Conservation (phyloP, 2,113 vertebrate genomes). For the Burhinus bistriatus region DNA sequence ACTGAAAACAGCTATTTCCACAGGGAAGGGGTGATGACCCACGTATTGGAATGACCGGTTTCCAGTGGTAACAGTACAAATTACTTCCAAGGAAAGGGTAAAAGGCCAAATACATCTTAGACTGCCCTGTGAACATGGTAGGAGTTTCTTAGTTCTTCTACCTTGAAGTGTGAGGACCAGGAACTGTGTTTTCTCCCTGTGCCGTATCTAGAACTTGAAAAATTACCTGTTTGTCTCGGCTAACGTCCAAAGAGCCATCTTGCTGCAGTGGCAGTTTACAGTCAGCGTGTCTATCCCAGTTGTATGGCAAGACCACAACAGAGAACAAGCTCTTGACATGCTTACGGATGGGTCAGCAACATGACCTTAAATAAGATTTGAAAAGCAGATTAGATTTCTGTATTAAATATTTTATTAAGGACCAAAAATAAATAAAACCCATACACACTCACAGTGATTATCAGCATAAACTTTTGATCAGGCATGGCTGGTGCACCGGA, state of each 20-base stretch:
- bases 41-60: not conserved
- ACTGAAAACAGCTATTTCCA: not conserved
- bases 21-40: not conserved
- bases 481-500: not conserved
- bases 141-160: not conserved
- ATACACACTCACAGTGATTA: not conserved
- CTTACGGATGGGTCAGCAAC: not conserved
- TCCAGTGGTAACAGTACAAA: not conserved
- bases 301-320: not conserved
- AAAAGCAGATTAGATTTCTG: not conserved
- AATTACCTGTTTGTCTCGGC: not conserved
- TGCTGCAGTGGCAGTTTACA: not conserved
- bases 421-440: not conserved
- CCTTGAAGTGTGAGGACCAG: not conserved
- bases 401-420: not conserved
- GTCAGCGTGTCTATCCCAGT: not conserved
- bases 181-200: not conserved
- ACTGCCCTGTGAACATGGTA: not conserved
- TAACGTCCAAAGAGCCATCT: not conserved
- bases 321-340: not conserved
- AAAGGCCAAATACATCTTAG: slow-evolving; percentile 14
- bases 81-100: slow-evolving; percentile 4
- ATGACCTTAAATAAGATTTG: not conserved
- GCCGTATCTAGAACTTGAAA: not conserved
- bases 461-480: not conserved